Base-by-base conservation (phyloP, 1,140 invertebrate species). In the Colletes latitarsis region DNA sequence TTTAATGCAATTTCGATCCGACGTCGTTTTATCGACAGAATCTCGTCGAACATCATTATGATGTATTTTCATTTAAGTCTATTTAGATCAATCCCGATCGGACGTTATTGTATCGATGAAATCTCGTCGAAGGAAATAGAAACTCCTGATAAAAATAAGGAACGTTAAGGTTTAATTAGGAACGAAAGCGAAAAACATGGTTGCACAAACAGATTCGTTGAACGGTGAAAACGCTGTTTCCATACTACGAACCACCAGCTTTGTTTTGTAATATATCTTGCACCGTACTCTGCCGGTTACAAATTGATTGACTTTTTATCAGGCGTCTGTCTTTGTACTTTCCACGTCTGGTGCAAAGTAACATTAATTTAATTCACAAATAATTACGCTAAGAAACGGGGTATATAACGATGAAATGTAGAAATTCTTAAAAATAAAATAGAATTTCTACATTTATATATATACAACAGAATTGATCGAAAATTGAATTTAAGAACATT, bases 281-380 rank as follows among this genome's bases (percentile, higher is more conserved):
- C 14, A 19, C 5, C 39, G 60, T 73, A 30, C n/a, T 72, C n/a
- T 41, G 14, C 14, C 57, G 49, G 62, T n/a, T 63, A 15, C 60
- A 79, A 79, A 79, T 79, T 79, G 77, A 79, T 79, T 49, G 60
- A 21, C 60, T 79, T 79, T 64, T 79, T 79, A 21, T 6, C n/a
- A 19, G 12, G 4, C 19, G 52, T 21, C 73, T 53, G 67, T 14
- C 30, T 4, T n/a, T 46, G 12, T 52, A 62, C 76, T 41, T 58
- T 62, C 57, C n/a, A 21, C 12, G 46, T 19, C 21, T 10, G 14
- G 6, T 8, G 46, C 46, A 60, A 70, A 15, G 39, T 66, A 67
- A 43, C 62, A 14, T 41, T 60, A 49, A 70, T 52, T 62, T 39
- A 15, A 9, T 60, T 52, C 57, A 21, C 43, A 52, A 66, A 19